Conservation (phyloP, 2,888 invertebrate species). For the Empis stercorea region DNA sequence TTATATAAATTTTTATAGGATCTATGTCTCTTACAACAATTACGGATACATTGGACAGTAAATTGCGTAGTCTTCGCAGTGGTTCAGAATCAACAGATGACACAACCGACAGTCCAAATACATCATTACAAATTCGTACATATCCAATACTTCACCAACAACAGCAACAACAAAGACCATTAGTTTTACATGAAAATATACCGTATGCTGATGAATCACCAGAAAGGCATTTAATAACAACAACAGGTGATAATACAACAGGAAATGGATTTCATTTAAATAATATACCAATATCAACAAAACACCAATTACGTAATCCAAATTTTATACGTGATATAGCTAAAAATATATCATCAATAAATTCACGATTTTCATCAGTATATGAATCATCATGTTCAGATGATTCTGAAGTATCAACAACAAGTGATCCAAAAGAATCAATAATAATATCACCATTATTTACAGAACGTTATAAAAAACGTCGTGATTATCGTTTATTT, state of each 20-base stretch:
- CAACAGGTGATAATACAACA: slow-evolving; percentile 11
- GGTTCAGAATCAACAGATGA: slow-evolving; percentile 49
- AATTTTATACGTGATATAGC: slow-evolving; percentile 14
- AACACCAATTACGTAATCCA: slow-evolving; percentile 8
- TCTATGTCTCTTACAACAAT: slow-evolving; percentile 72
- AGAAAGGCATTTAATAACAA: slow-evolving; percentile 35
- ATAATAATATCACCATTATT: slow-evolving; percentile 30
- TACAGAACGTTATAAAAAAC: slow-evolving; percentile 34
- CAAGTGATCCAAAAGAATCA: slow-evolving; percentile 34
- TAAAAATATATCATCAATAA: slow-evolving; percentile 20
- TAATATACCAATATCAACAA: slow-evolving; percentile 3
- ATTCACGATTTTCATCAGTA: slow-evolving; percentile 24
- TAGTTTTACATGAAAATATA: slow-evolving; percentile 45
- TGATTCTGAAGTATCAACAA: slow-evolving; percentile 19
- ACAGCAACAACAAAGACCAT: slow-evolving; percentile 21
- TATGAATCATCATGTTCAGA: slow-evolving; percentile 24
- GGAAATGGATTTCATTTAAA: slow-evolving; percentile 7
- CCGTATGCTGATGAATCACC: slow-evolving; percentile 59
- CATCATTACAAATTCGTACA: neutral
- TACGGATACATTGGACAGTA: slow-evolving; percentile 74
- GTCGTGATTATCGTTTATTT: slow-evolving; percentile 33
- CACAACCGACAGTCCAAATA: slow-evolving; percentile 28
- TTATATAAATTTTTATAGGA: slow-evolving; percentile 41
- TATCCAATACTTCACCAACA: slow-evolving; percentile 2
- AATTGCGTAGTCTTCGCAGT: slow-evolving; percentile 60